A percentile compares a stretch with the other conserved stretches of the same genome.
These are phyloP conservation scores for Plutella xylostella DNA, from an alignment of 2,888 invertebrate species.

Conservation along the genomic window DNA sequence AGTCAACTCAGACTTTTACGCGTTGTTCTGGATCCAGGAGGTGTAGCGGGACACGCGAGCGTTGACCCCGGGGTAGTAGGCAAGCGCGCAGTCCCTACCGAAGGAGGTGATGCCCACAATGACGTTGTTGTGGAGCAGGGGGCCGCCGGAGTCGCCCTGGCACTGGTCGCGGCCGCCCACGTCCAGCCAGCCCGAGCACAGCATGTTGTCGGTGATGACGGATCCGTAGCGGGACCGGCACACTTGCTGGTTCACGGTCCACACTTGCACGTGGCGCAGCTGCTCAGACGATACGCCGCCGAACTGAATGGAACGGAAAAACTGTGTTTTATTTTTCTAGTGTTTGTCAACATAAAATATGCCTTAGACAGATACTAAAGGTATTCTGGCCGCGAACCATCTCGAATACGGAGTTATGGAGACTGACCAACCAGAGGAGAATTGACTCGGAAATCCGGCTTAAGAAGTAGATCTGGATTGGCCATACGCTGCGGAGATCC, in stretches of 20 bases:
- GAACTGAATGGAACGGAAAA: too few relatives aligned
- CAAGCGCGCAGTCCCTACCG: conserved; percentile 26
- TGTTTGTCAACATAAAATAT: too few relatives aligned
- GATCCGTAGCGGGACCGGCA: conserved; percentile 27
- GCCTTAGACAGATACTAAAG: too few relatives aligned
- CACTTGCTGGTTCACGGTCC: conserved; percentile 25
- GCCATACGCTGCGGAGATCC: too few relatives aligned
- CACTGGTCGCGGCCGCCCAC: conserved; percentile 47
- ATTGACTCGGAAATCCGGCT: too few relatives aligned
- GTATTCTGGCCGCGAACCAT: too few relatives aligned
- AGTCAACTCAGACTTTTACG: conserved; percentile 21
- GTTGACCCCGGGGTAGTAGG: conserved; percentile 34
- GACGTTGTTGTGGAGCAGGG: conserved; percentile 32
- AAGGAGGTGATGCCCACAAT: conserved; percentile 38
- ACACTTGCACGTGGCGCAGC: conserved; percentile 31
- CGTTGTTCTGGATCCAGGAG: conserved; percentile 29
- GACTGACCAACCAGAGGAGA: too few relatives aligned
- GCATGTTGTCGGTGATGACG: conserved; percentile 29
- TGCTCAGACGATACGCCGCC: conserved; percentile 25
- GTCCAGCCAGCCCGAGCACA: conserved; percentile 40
- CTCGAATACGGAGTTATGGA: too few relatives aligned
- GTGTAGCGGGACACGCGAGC: conserved; percentile 30
- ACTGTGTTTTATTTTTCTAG: too few relatives aligned
- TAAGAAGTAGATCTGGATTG: too few relatives aligned
- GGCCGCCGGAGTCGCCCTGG: conserved; percentile 39